phyloP scores from a whole-genome alignment of 1,140 invertebrate genomes.

The Drosophila repleta region DNA sequence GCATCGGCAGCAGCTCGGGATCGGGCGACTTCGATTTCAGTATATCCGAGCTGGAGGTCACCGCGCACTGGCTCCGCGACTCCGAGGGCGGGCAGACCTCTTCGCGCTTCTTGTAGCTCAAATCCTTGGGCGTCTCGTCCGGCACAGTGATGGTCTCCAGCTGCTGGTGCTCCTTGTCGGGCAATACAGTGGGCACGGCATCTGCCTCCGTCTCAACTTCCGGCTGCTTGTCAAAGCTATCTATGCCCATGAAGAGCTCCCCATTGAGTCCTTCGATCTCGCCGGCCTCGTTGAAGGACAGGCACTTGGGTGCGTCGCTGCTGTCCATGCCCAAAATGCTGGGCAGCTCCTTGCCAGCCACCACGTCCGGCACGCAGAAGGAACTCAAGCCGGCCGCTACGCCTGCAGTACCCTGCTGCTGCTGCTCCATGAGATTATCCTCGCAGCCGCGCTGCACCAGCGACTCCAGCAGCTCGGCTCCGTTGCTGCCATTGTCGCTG shows the following conservation, averaged over 20 bases:
- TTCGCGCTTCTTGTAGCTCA: constrained; percentile 85
- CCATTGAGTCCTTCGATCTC: constrained; percentile 82
- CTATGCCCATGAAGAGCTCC: constrained; percentile 72
- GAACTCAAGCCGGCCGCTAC: constrained; percentile 37
- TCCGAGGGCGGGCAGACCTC: constrained; percentile 80
- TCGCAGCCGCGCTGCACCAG: constrained; percentile 86
- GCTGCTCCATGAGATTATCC: constrained; percentile 83
- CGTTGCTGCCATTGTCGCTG: constrained; percentile 84
- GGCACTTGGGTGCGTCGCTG: constrained; percentile 84
- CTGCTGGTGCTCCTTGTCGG: constrained; percentile 27
- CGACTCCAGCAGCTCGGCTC: constrained; percentile 85
- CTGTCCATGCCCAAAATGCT: constrained; percentile 81
- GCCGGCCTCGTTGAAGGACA: constrained; percentile 83
- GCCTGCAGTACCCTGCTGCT: constrained; percentile 51
- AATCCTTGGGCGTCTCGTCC: constrained; percentile 86
- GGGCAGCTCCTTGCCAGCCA: constrained; percentile 72
- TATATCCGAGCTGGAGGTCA: constrained; percentile 75
- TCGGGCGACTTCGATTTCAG: constrained; percentile 66
- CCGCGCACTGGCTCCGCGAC: constrained; percentile 78
- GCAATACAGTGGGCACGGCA: background rate
- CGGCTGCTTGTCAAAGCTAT: constrained; percentile 74
- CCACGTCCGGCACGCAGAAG: constrained; percentile 85
- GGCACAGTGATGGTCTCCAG: constrained; percentile 33
- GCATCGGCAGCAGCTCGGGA: constrained; percentile 55
- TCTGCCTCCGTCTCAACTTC: constrained; percentile 22